These are phyloP conservation scores for Streblospio benedicti DNA, from an alignment of 1,140 invertebrate species.

Conservation along the genomic window DNA sequence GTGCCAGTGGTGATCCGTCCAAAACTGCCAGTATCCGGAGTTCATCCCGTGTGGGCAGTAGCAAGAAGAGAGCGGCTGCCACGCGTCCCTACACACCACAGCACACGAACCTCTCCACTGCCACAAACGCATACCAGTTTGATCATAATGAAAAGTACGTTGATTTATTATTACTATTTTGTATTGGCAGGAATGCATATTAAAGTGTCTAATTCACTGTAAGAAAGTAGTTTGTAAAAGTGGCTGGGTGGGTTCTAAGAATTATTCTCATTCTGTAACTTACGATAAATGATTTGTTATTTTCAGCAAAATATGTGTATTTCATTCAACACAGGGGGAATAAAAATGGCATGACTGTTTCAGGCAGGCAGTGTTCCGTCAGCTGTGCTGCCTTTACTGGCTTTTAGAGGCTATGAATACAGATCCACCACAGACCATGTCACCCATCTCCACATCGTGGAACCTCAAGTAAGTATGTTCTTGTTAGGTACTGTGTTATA, in stretches of 20 bases:
- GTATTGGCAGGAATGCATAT: no score
- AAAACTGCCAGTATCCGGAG: no score
- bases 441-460: conserved; percentile 39
- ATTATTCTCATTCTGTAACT: no score
- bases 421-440: conserved; percentile 30
- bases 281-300: no score
- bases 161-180: no score
- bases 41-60: conserved; percentile 4
- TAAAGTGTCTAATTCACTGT: no score
- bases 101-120: conserved; percentile 28
- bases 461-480: conserved; percentile 34
- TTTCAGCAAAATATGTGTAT: no score
- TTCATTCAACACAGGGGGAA: no score
- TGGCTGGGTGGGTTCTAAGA: no score
- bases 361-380: conserved; percentile 41
- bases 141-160: no score
- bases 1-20: no score
- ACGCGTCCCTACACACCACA: conserved; percentile 38
- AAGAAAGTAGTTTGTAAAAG: conserved; percentile 14
- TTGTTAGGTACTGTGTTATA: not conserved
- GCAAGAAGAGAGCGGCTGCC: conserved; percentile 28
- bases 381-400: conserved; percentile 45
- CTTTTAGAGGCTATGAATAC: conserved; percentile 43
- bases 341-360: no score
- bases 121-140: conserved; percentile 17